Evolutionary conservation across 2,888 invertebrate genomes (phyloP), one percentile per base, ranked within the genome.

Genomic region (Tinea pellionella): DNA sequence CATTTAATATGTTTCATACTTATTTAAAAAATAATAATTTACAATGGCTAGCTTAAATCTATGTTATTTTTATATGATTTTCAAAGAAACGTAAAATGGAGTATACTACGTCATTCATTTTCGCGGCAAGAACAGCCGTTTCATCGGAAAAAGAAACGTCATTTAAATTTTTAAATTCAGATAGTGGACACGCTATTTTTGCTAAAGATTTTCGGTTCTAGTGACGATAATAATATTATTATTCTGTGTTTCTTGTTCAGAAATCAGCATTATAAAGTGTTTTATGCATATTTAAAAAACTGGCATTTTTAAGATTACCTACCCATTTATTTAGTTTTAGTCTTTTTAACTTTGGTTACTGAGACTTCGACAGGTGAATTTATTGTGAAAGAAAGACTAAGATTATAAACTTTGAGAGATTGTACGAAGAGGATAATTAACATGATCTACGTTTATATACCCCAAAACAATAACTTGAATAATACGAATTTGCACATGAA

Each of bases 361-460:
- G 73, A 78, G 80, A 73, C 81, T 77, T 63, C 67, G 67, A 41
- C 19, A 24, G 18, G 24, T 19, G 18, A 6, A 6, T 53, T 53
- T 51, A 16, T 2, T 47, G 18, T 53, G 13, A 53, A 53, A 42
- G 12, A 30, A 59, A n/a, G 43, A 47, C 12, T 43, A 47, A 47
- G 15, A 15, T 15, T 15, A 37, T 6, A 37, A 12, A 37, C 37
- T 37, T 37, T 12, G 37, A 47, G 47, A 16, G 13, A n/a, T 47
- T 47, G 47, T 47, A 2, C 47, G 13, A 19, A 53, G 60, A 60
- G 60, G 61, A 47, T 60, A 63, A 19, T 66, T 80, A 83, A 71
- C 76, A 84, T 84, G 84, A 80, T 73, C 81, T 72, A 69, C 76
- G 76, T 67, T 65, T 72, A 72, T 65, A 68, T 63, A 62, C 69